Evolutionary conservation across 2,797 vertebrate species (phyloP).

Genomic region (Acropternis orthonyx): DNA sequence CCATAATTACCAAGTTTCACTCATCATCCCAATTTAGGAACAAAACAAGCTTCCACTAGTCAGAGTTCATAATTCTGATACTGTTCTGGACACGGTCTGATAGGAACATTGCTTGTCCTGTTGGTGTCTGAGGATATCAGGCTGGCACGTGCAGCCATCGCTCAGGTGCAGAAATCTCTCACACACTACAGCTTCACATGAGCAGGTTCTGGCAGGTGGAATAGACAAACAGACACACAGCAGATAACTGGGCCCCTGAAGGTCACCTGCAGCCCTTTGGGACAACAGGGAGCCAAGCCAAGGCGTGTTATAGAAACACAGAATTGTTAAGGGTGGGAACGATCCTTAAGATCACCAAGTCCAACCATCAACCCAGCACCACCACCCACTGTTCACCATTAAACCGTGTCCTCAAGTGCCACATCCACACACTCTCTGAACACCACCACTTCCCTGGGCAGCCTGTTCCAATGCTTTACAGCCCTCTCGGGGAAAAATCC

Average conservation of each 20-base stretch:
- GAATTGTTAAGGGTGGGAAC: background rate
- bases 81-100: background rate
- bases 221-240: rapidly evolving
- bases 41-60: background rate
- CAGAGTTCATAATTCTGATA: background rate
- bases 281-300: background rate
- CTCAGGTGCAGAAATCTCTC: rapidly evolving
- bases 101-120: background rate
- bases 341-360: background rate
- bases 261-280: background rate
- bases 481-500: no score
- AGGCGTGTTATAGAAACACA: background rate
- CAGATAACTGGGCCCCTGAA: rapidly evolving
- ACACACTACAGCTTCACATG: rapidly evolving
- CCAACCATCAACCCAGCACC: background rate
- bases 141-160: rapidly evolving
- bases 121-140: background rate
- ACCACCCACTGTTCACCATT: background rate
- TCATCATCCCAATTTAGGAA: background rate
- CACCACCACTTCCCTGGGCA: background rate
- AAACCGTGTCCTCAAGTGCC: background rate
- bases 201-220: background rate
- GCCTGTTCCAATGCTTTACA: background rate
- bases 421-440: background rate
- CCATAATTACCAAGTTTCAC: background rate